Evolutionary conservation across 2,797 vertebrate genomes (phyloP), one percentile per base, ranked within the genome.

Genomic region (Falco peregrinus): DNA sequence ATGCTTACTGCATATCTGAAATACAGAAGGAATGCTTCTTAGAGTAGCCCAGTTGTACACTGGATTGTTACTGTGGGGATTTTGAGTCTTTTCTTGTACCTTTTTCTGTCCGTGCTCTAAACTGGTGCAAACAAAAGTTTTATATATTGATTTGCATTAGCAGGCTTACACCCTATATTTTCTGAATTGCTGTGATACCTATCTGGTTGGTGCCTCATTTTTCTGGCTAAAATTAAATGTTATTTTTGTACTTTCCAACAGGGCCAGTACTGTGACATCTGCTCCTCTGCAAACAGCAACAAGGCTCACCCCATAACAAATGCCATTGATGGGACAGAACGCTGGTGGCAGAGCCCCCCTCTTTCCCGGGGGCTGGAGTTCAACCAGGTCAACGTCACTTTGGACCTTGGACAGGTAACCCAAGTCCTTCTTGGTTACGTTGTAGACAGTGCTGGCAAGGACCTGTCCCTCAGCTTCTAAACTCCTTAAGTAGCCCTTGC

Each of bases 341-440:
- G 99, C 68, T 99, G 99, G 99, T 99, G 99, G 99, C 99, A 99
- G 98, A 99, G 99, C 87, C 99, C 99, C 1, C 99, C 99, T 0
- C 98, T 99, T 9, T 99, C 99, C 74, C 98, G 99, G 4, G 99
- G 98, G 84, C 97, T 99, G n/a, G 98, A 99, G 91, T 99, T 98
- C 98, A 99, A 99, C 20, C 95, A 99, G 90, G 99, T 99, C 93
- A 99, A 99, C 13, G 99, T 99, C 95, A 99, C 99, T 6, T 96
- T 99, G 98, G 99, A 99, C 95, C 98, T 99, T 2, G 99, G 99
- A 93, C 99, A 99, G 99, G 99, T 99, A 98, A 96, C 25, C 35
- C 59, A n/a, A 31, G 50, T 53, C n/a, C n/a, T 74, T 35, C 28
- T 60, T 39, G 7, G 0, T 74, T 54, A 1, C 16, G 2, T 37